Base-by-base conservation (phyloP, 2,113 vertebrate species). In the Myrmecophaga tridactyla region DNA sequence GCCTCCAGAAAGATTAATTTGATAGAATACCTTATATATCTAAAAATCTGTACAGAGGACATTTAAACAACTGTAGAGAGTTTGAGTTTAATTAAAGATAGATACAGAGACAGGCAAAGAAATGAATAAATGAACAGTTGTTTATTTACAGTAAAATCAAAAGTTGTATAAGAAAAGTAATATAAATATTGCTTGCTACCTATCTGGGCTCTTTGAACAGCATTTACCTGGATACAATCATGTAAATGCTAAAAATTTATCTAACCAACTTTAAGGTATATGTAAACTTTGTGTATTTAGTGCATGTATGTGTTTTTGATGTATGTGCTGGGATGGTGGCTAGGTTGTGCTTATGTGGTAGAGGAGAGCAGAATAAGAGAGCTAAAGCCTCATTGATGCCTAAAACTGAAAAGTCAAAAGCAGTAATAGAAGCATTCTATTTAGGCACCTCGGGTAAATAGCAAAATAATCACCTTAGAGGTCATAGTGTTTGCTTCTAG, bases 321-420 rank as follows among this genome's bases (percentile, higher is more conserved):
- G 75, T 84, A 97, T 97, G 86, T 36, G 3, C 6, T 70, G 43
- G 46, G n/a, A n/a, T 27, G 34, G 14, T 78, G 14, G 51, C 29
- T 51, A 46, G 3, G 6, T 4, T 72, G 4, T 63, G 18, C 25
- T 10, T 48, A 17, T 7, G 43, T 18, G 6, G 7, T 39, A 15
- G 7, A 70, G 11, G 43, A 83, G 29, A 14, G 43, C 5, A 75
- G 73, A 39, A 46, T 75, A 81, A 65, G 11, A 56, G 10, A 41
- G 13, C 13, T 43, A 43, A 87, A 36, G 17, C 10, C 39, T 69
- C 5, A 31, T 41, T 29, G 39, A n/a, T 15, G 7, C 63, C 27
- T 31, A 31, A 65, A 83, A 65, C 36, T 25, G 62, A 88, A 65
- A 25, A 43, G 27, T 21, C 4, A 17, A 91, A 58, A 7, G 46